Conservation (phyloP, 2,113 vertebrate genomes). For the Pelusios castaneus region DNA sequence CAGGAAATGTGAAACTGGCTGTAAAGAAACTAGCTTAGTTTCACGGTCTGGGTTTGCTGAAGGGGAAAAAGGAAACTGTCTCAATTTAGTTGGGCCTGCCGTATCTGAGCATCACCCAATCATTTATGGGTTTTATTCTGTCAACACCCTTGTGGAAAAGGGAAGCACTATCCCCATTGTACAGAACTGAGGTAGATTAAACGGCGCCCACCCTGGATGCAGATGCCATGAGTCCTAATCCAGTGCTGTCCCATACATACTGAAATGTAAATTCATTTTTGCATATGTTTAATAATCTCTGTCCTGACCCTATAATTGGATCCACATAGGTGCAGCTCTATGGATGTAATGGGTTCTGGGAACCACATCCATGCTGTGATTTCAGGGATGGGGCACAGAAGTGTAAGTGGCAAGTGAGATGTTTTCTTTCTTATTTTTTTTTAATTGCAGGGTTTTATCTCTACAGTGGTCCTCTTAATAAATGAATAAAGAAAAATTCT, state of each 20-base stretch:
- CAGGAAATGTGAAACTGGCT: not conserved
- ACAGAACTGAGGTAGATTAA: not conserved
- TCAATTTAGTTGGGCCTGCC: not conserved
- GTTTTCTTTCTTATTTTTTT: rapidly evolving
- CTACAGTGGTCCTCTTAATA: rapidly evolving
- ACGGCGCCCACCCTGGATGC: not conserved
- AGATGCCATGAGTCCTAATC: not conserved
- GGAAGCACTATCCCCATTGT: not conserved
- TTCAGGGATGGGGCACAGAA: not conserved
- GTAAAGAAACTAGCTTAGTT: not conserved
- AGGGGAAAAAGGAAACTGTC: not conserved
- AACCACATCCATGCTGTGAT: not conserved
- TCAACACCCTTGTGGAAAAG: not conserved
- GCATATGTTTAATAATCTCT: not conserved
- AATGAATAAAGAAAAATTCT: not conserved
- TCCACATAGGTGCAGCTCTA: not conserved
- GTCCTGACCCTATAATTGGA: not conserved
- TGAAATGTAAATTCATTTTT: not conserved
- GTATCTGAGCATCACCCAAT: not conserved
- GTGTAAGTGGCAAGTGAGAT: not conserved
- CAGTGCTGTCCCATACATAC: not conserved
- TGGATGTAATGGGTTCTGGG: not conserved
- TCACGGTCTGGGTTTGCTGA: not conserved
- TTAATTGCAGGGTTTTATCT: not conserved
- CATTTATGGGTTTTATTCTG: not conserved